These are phyloP conservation scores for Callipepla squamata DNA, from an alignment of 2,113 vertebrate species.

Conservation along the genomic window DNA sequence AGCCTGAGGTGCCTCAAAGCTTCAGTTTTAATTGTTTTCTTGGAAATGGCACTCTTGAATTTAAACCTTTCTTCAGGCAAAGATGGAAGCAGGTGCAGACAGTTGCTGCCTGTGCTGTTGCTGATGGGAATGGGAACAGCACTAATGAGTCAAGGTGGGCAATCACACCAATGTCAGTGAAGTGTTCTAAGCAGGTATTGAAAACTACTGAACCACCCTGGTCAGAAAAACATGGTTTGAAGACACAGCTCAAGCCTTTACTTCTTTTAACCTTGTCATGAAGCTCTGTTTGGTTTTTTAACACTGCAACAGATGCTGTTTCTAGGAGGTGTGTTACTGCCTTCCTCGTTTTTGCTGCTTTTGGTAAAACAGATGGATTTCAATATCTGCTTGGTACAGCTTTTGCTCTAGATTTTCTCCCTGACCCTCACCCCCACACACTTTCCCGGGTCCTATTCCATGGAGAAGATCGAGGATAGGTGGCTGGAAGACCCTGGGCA, in stretches of 20 bases:
- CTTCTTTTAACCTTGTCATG: background rate
- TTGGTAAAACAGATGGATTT: constrained; percentile 41
- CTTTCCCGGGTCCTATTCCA: background rate
- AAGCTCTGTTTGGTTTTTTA: background rate
- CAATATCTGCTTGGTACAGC: background rate
- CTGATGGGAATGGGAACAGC: fast-evolving
- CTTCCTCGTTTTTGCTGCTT: background rate
- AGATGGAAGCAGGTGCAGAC: background rate
- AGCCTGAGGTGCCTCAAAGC: background rate
- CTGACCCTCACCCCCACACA: background rate
- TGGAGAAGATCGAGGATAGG: background rate
- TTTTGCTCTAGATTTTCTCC: constrained; percentile 29
- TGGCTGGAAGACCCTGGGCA: background rate
- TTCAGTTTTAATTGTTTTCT: background rate
- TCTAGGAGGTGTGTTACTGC: background rate
- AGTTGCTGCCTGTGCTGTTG: fast-evolving
- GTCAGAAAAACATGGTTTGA: background rate
- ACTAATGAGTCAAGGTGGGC: background rate
- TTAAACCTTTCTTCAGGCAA: background rate
- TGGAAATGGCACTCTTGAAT: background rate
- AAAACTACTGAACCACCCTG: background rate
- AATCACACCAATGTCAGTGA: background rate
- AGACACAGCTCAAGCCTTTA: background rate
- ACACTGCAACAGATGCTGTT: background rate
- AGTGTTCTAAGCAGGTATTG: background rate